A percentile compares a stretch with the other conserved stretches of the same genome.
Conservation (phyloP, 2,888 invertebrate genomes). For the Idaea dimidiata region DNA sequence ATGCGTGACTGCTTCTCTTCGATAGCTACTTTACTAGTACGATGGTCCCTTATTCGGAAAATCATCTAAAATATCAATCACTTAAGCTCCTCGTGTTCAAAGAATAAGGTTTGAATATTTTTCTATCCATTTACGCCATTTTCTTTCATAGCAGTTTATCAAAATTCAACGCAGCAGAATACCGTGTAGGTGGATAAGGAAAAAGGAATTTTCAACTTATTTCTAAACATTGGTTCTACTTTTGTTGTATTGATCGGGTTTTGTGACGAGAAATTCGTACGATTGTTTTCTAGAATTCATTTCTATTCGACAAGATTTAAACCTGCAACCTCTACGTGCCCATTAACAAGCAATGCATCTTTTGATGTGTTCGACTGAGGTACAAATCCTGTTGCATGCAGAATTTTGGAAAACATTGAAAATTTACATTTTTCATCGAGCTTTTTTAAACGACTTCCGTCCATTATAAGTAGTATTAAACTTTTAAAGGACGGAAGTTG, state of each 20-base stretch:
- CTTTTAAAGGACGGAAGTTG: no score
- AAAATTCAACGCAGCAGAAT: slow-evolving; percentile 1
- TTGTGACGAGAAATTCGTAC: no score
- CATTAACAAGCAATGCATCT: no score
- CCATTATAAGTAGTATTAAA: no score
- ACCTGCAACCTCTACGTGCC: no score
- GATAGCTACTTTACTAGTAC: background rate
- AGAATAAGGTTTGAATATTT: slow-evolving; percentile 1
- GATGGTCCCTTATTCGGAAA: background rate
- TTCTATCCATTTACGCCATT: background rate
- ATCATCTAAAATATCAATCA: background rate
- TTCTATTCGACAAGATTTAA: no score
- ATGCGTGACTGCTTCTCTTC: background rate
- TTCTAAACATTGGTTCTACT: background rate
- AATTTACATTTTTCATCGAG: no score
- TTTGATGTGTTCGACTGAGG: no score
- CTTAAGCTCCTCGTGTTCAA: background rate
- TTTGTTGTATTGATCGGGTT: background rate
- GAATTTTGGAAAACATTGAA: no score
- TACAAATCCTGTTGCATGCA: no score
- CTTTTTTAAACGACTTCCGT: no score
- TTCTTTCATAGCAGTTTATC: slow-evolving; percentile 1
- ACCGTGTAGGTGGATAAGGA: background rate
- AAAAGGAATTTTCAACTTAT: background rate
- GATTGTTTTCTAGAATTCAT: no score